phyloP scores from a whole-genome alignment of 2,113 vertebrate genomes.

The Brachionichthys hirsutus region DNA sequence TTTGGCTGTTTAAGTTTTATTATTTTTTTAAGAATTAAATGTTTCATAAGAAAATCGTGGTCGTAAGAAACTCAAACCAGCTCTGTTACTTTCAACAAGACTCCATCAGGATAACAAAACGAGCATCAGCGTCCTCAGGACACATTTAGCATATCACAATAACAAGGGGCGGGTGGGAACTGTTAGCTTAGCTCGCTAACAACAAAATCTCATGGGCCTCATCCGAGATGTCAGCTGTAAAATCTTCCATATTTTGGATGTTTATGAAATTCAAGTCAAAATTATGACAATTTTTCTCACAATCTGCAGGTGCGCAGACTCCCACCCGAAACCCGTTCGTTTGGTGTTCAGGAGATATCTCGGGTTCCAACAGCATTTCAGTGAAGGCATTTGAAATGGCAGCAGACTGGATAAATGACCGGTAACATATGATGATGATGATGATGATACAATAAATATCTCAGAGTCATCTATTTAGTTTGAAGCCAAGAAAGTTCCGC shows the following conservation, averaged over 20 bases:
- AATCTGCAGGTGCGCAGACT: no score
- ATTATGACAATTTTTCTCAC: no score
- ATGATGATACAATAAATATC: not conserved
- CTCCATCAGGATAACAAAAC: no score
- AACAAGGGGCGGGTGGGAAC: no score
- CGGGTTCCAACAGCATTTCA: not conserved
- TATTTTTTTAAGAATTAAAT: not conserved
- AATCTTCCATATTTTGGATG: no score
- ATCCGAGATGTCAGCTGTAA: not conserved
- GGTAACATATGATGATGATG: not conserved
- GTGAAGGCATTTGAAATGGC: not conserved
- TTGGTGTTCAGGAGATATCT: no score
- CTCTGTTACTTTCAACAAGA: no score
- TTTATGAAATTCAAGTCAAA: no score
- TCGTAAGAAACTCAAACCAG: not conserved
- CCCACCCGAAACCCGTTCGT: no score
- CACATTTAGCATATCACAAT: no score
- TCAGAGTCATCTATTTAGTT: not conserved
- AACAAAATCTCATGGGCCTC: not conserved
- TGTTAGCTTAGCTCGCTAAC: no score
- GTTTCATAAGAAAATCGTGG: not conserved
- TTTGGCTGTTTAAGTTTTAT: not conserved
- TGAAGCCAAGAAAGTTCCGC: not conserved
- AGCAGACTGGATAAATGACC: not conserved
- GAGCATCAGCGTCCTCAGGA: no score